Evolutionary conservation across 2,113 vertebrate genomes (phyloP), one percentile per base, ranked within the genome.

Genomic region (Choloepus hoffmanni): DNA sequence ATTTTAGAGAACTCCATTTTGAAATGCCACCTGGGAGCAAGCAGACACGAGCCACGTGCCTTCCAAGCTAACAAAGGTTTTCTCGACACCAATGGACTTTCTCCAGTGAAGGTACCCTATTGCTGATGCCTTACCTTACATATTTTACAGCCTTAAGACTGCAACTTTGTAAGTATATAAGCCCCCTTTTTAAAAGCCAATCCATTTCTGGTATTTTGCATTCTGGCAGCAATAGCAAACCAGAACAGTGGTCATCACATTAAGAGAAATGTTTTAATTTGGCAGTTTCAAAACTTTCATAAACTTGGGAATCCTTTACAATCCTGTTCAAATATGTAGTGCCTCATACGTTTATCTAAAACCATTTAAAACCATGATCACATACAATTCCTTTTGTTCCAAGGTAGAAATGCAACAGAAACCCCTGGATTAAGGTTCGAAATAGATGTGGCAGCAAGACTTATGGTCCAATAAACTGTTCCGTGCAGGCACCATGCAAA

Each of bases 201-300:
- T 36, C 36, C 36, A 36, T 36, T 36, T 36, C 36, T 36, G 36
- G 36, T 36, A 36, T 36, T 36, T 36, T 36, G 36, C 36, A 36
- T 36, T 36, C 36, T 36, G 36, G 36, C 36, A 36, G 36, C 36
- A 36, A 36, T 36, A 36, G 36, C 36, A 36, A 36, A 36, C 36
- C 36, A 36, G 36, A 95, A 2, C 8, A 73, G 7, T 76, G 26
- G 53, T 89, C 45, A 97, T 30, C 24, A 76, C 36, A 89, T 86
- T 93, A 95, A 88, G 24, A 78, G 26, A 95, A 92, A 21, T 85
- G 7, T 79, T 88, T 95, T 89, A 92, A 93, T 72, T 76, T 78
- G 33, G 14, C 28, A 43, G 10, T 62, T 19, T 60, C 70, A 73
- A 96, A 95, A 91, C 26, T 83, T 94, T 19, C 63, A 81, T 77